These are phyloP conservation scores for Crotalus viridis DNA, from an alignment of 2,113 vertebrate genomes.

Conservation along the genomic window DNA sequence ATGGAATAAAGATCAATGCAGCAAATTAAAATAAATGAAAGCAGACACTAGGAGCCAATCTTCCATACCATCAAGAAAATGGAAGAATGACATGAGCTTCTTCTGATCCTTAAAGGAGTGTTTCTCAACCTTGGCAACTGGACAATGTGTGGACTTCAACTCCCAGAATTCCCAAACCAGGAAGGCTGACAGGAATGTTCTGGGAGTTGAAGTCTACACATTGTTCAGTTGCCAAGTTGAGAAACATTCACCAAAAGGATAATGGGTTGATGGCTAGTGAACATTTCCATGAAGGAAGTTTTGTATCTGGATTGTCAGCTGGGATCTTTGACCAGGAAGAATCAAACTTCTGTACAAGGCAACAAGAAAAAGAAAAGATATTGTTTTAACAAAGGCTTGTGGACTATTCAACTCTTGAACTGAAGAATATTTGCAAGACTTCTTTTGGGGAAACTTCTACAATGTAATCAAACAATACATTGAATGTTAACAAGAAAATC, in stretches of 20 bases:
- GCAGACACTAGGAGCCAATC: background rate
- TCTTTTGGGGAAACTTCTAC: background rate
- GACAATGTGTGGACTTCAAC: background rate
- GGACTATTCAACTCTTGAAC: background rate
- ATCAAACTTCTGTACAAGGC: background rate
- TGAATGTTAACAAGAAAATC: background rate
- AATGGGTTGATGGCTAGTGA: background rate
- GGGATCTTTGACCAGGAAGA: background rate
- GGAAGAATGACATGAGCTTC: background rate
- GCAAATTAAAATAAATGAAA: constrained; percentile 3
- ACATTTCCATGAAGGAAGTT: background rate
- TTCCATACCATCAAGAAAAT: background rate
- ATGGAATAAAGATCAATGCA: background rate
- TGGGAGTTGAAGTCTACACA: background rate
- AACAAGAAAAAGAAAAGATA: background rate
- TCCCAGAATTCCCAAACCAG: background rate
- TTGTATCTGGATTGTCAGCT: background rate
- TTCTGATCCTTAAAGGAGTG: background rate
- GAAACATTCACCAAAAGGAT: background rate
- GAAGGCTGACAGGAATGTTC: background rate
- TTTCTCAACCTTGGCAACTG: background rate
- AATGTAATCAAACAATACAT: background rate
- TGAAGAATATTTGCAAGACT: background rate
- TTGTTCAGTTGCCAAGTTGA: background rate
- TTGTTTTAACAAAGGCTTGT: background rate